phyloP scores from a whole-genome alignment of 2,797 vertebrate genomes.

The Spatula versicolor region DNA sequence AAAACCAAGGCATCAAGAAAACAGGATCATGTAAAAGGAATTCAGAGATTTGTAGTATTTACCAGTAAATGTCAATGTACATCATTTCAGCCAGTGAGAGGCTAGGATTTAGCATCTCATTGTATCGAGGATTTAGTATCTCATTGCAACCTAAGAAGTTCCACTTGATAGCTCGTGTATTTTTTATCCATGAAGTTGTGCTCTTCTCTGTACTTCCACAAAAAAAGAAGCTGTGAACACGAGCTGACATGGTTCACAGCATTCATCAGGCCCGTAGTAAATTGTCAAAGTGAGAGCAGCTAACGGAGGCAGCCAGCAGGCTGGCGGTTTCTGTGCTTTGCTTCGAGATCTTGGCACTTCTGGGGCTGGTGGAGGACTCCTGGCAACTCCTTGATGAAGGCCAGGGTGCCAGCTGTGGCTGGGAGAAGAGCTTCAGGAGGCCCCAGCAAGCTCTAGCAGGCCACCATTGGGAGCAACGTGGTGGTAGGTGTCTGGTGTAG shows the following conservation, averaged over 20 bases:
- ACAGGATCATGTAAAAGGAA: not conserved
- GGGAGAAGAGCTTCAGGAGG: not conserved
- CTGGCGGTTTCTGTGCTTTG: not conserved
- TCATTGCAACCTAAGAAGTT: not conserved
- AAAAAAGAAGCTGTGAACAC: not conserved
- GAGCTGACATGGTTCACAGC: not conserved
- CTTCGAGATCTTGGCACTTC: not conserved
- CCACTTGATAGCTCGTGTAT: not conserved
- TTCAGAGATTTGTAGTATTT: not conserved
- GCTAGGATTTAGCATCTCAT: not conserved
- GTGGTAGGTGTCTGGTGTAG: not conserved
- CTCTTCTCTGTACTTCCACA: not conserved
- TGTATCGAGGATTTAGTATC: not conserved
- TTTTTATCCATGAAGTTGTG: not conserved
- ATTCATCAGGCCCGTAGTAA: not conserved
- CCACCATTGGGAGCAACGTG: not conserved
- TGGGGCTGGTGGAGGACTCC: not conserved
- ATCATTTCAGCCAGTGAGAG: not conserved
- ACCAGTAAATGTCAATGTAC: not conserved
- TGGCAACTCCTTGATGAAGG: not conserved
- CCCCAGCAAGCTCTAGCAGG: not conserved
- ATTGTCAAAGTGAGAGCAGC: not conserved
- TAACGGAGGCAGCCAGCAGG: not conserved
- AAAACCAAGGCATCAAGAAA: not conserved
- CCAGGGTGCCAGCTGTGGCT: not conserved